A percentile compares a stretch with the other conserved stretches of the same genome.
phyloP scores from a whole-genome alignment of 2,113 vertebrate genomes.

The Hydrochoerus hydrochaeris region DNA sequence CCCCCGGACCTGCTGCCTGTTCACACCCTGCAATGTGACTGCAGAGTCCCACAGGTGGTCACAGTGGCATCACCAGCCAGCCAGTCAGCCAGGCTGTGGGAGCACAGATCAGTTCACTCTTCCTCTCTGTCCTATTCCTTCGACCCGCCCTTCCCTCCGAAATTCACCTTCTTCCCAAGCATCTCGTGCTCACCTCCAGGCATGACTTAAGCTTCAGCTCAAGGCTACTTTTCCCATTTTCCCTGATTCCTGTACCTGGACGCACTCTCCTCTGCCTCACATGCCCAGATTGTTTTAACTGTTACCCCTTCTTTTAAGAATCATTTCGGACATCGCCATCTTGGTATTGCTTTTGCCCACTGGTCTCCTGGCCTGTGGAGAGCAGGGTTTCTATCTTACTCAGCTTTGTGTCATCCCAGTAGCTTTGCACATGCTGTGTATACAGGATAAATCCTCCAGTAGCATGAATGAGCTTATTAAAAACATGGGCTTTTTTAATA shows the following conservation, averaged over 20 bases:
- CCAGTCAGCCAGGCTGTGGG: neutral
- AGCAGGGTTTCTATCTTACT: neutral
- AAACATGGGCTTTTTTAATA: neutral
- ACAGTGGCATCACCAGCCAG: neutral
- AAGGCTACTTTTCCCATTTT: neutral
- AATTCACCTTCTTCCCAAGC: neutral
- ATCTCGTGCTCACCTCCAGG: too few species aligned
- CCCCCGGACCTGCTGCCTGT: neutral
- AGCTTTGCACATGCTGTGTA: neutral
- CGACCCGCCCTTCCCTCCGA: neutral
- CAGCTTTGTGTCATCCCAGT: neutral
- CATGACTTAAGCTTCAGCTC: neutral
- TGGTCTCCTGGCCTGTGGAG: neutral
- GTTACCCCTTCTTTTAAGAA: neutral
- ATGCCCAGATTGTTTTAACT: neutral
- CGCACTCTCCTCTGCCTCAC: neutral
- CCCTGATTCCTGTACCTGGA: neutral
- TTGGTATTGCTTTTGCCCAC: neutral
- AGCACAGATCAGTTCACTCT: neutral
- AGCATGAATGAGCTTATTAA: neutral
- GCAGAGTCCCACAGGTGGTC: neutral
- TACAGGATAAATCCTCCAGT: neutral
- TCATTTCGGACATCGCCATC: neutral
- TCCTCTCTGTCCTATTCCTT: too few species aligned
- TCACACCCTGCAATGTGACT: neutral